Evolutionary conservation across 2,113 vertebrate species (phyloP).

Genomic region (Tachycineta bicolor): DNA sequence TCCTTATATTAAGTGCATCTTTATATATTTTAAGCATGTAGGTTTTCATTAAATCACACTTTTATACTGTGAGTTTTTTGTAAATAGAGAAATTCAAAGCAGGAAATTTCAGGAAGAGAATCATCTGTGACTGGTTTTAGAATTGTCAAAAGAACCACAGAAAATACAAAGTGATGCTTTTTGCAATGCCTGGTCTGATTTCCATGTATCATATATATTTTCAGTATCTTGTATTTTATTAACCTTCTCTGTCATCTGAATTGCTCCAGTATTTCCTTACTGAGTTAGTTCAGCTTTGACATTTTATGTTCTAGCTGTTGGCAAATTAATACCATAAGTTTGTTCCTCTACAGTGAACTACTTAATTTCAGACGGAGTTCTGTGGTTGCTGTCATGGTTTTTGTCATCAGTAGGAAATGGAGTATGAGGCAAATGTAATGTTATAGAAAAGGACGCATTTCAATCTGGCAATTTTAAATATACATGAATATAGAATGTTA

Average conservation of each 20-base stretch:
- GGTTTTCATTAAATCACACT: not conserved
- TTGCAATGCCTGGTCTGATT: not conserved
- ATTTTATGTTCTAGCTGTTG: not conserved
- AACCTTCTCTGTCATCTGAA: not conserved
- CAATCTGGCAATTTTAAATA: not conserved
- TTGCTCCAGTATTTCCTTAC: not conserved
- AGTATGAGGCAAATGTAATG: not conserved
- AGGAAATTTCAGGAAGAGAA: not conserved
- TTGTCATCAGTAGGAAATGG: not conserved
- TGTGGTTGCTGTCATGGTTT: not conserved
- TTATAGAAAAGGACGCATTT: slow-evolving; percentile 34
- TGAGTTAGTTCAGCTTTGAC: not conserved
- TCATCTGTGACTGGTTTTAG: accelerated
- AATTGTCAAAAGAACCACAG: not conserved
- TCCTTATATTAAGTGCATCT: not conserved
- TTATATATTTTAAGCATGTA: not conserved
- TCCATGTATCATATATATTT: not conserved
- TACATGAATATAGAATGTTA: not conserved
- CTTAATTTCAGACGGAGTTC: not conserved
- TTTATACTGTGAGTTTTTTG: not conserved
- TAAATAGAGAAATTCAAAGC: not conserved
- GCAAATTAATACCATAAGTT: not conserved
- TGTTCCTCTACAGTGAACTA: not conserved
- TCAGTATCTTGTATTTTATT: not conserved
- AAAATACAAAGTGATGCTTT: not conserved